Evolutionary conservation across 2,113 vertebrate species (phyloP), one percentile per base, ranked within the genome.

Genomic region (Pogona vitticeps): DNA sequence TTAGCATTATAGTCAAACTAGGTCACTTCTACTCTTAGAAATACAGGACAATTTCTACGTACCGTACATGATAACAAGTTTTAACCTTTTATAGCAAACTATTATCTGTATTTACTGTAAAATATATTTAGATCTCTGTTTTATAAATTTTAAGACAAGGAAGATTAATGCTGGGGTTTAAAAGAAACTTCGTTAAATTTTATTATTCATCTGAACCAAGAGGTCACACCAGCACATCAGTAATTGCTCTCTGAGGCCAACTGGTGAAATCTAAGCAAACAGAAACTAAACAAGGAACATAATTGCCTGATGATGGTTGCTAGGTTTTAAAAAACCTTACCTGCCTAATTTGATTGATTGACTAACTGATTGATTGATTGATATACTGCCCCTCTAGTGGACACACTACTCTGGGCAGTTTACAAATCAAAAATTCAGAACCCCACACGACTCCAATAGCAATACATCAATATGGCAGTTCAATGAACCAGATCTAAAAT

Each of bases 181-280:
- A 58, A 20, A 91, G 90, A 94, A 96, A 94, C 89, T 96, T 95
- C 89, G 96, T 95, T 95, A 94, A 95, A 89, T 93, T 92, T 95
- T 94, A 93, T 96, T 95, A 96, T 96, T 95, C 93, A 93, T 88
- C 90, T 94, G 93, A 95, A 95, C 46, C 88, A 93, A 93, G 86
- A 95, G 94, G 94, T 96, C 95, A 95, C 12, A 92, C 94, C 94
- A n/a, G n/a, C 89, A 96, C 88, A 71, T 94, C 91, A 91, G 94
- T 95, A 96, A 96, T 94, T 96, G 94, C 94, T 95, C 95, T 89
- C 94, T 94, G 94, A 96, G 95, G 91, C 40, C 93, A 94, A 95
- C 93, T 92, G 93, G 87, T 83, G 92, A 94, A 93, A 93, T 93
- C 92, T 87, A 94, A 89, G 95, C 91, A 95, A 93, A 92, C 86